Base-by-base conservation (phyloP, 2,888 invertebrate genomes). In the Hydriomena furcata region DNA sequence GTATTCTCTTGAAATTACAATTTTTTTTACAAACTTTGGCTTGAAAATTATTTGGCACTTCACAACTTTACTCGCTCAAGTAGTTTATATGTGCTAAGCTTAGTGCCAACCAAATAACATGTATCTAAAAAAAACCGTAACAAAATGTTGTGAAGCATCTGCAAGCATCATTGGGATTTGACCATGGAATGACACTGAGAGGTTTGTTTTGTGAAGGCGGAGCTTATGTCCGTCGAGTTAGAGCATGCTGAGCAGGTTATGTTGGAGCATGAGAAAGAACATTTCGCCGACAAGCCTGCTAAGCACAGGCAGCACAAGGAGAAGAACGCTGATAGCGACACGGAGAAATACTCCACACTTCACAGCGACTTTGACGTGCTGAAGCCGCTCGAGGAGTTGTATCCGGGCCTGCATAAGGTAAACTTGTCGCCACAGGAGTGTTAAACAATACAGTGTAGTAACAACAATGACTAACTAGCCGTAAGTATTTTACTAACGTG, bases 171-270 rank as follows among this genome's bases (percentile, higher is more conserved):
- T 77, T 71, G 76, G 76, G 63, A 65, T 63, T 66, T 66, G 66
- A 64, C 64, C 60, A 65, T 63, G 65, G 67, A 61, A 68, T 75
- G 63, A 76, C 66, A 86, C 68, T 85, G 80, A 84, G 78, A 81
- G 84, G 83, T 88, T 83, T 89, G 78, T 88, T 90, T 88, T 86
- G 82, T 83, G 84, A 90, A 88, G 87, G 90, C 90, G 81, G 88
- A 87, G 87, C 73, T 79, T 76, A 82, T 89, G 87, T 78, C 88
- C 76, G 85, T 79, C 73, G 89, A 88, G 75, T 83, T 90, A 88
- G 85, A 76, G 77, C 88, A 87, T 78, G 89, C 89, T 37, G 88
- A 88, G 82, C 85, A 90, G 87, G 86, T 89, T 83, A 88, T 90
- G 89, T 84, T 79, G 82, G 84, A 78, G 76, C 89, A 90, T 70